Percentiles rank a stretch among this genome's conserved stretches.
phyloP scores from a whole-genome alignment of 2,797 vertebrate genomes.

The Galagoides demidoff region DNA sequence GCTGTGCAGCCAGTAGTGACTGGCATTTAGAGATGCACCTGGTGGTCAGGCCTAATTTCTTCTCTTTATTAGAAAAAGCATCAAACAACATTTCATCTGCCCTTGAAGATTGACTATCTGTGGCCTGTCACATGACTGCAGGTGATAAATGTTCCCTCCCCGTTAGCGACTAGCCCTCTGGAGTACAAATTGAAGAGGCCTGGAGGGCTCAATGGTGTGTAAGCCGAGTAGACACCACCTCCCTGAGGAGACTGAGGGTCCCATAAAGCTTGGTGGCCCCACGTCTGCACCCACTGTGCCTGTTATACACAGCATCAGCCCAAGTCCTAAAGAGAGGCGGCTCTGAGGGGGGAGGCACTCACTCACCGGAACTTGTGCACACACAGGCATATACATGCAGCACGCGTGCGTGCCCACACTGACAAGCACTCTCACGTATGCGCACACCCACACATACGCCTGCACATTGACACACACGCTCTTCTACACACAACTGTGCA shows the following conservation, averaged over 20 bases:
- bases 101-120: constrained; percentile 82
- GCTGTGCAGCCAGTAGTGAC: constrained; percentile 63
- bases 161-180: background rate
- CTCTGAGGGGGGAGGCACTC: too few relatives aligned
- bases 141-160: constrained; percentile 60
- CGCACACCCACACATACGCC: background rate
- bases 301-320: fast-evolving
- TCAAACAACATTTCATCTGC: constrained; percentile 80
- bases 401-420: background rate
- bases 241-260: background rate
- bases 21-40: constrained; percentile 73
- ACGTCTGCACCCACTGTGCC: fast-evolving
- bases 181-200: background rate
- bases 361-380: background rate
- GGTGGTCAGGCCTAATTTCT: constrained; percentile 81
- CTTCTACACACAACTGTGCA: background rate
- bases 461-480: background rate
- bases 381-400: background rate
- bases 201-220: background rate
- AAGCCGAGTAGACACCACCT: background rate
- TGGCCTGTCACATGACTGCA: constrained; percentile 55
- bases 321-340: background rate
- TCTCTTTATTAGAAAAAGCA: constrained; percentile 84
- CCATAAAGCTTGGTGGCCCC: fast-evolving
- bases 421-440: background rate